Base-by-base conservation (phyloP, 1,140 invertebrate genomes). In the Drosophila punjabiensis region DNA sequence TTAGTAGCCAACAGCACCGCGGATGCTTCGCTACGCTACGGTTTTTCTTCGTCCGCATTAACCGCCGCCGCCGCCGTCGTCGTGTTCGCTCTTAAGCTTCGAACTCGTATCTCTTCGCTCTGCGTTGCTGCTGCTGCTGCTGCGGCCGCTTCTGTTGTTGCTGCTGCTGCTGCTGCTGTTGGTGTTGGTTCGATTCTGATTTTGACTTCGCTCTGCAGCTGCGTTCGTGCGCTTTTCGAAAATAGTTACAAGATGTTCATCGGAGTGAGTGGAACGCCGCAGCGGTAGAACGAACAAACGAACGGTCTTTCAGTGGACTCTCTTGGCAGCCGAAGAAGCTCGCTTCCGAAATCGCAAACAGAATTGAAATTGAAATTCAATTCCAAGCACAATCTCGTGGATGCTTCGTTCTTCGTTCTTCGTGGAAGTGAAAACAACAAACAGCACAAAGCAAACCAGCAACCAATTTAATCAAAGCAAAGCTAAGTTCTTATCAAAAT, bases 241-340 rank as follows among this genome's bases (percentile, higher is more conserved):
- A 92, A 91, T 92, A 92, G 91, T 92, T 92, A 92, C 91, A 92
- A 92, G 87, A 92, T 92, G 83, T 90, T 92, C 87, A 91, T 91
- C 91, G 91, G 88, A 92, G 90, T 88, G 91, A 91, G 80, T 83
- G 90, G 91, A 92, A 92, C 91, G 84, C 88, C 86, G 87, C 77
- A 86, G 87, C 91, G 91, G 91, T 67, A 60, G 33, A 67, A 45
- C 64, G 64, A 88, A 87, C 64, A 59, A 88, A 87, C 80, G 75
- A 87, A 88, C 81, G 71, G 86, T 76, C 55, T 39, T 39, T 28
- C 66, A 79, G 76, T 39, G 62, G 47, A 64, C 64, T 67, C 59
- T 67, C 55, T 56, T 75, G 79, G 65, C 76, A 53, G 79, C 58
- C 79, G 79, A 73, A 67, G 59, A 82, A 82, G 74, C 75, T 77